Base-by-base conservation (phyloP, 1,140 invertebrate species). In the Drosophila kohkoa region DNA sequence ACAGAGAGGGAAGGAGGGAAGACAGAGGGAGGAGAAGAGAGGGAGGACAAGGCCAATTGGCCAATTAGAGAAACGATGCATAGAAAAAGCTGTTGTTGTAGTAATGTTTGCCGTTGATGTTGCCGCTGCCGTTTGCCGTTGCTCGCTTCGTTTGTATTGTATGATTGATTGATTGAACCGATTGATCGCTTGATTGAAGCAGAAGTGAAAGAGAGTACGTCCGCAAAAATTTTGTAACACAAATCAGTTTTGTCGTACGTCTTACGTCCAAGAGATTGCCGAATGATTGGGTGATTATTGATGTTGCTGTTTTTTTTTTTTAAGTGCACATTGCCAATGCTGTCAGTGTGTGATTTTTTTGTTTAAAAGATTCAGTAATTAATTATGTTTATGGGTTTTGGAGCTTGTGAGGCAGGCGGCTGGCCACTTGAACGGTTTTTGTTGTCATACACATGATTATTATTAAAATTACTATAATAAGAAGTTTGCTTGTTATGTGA, bases 71-170 rank as follows among this genome's bases (percentile, higher is more conserved):
- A 45, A 45, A 13, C 28, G 59, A 25, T 55, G 43, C 41, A 38
- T n/a, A 11, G 1, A 32, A 43, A 43, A 25, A 25, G 3, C 3
- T 25, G 2, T 20, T 20, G 11, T 43, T 57, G 16, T n/a, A 43
- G 10, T 35, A 46, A 25, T 25, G 8, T 7, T 38, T 38, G 35
- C 25, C 46, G 43, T 51, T 30, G 38, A 48, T 55, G 38, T 41
- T 77, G 75, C 70, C 80, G 66, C 66, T 68, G 66, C 52, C 65
- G 70, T 77, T 65, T 73, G 77, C 81, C 81, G 64, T 35, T 48
- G 59, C 79, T 77, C 48, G 75, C 55, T 72, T 25, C 20, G 51
- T 65, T 38, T 38, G 73, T 45, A 64, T 55, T 38, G 30, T 32
- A 10, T 38, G 35, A 25, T 16, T 7, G 57, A 67, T 73, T 43